Evolutionary conservation across 1,140 invertebrate species (phyloP), one percentile per base, ranked within the genome.

Genomic region (Meloidogyne floridensis): DNA sequence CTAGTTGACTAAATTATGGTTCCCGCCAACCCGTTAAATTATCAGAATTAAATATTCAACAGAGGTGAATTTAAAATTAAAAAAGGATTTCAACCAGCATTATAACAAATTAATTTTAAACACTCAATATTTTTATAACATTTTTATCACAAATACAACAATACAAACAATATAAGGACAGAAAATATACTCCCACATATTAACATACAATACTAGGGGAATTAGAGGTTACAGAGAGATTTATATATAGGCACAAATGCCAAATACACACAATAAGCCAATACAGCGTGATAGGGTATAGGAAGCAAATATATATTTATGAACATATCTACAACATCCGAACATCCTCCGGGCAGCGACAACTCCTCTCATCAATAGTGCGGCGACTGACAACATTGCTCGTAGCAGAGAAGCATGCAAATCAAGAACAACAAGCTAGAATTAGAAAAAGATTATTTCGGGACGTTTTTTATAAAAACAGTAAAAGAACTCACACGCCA

Each of bases 301-400:
- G 59, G 59, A n/a, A n/a, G 15, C n/a, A 65, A n/a, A 65, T 65
- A 18, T 65, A 59, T 59, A 59, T 59, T 15, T 59, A 65, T 65
- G 59, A 65, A 65, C n/a, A 65, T n/a, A 65, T 65, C 59, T n/a
- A 18, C 59, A 65, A 65, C 59, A 65, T 65, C 1, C 59, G 56
- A 59, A 13, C 56, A 59, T 59, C n/a, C 10, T 11, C n/a, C n/a
- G 5, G 11, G 53, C 15, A 18, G n/a, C 15, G 15, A 65, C 59
- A 65, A 18, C 15, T n/a, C 59, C n/a, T 65, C 59, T 65, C 59
- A 65, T 65, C 59, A 65, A 65, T 65, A 65, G 59, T 65, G 59
- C 10, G 59, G 59, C 59, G 59, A 65, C n/a, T 65, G 59, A n/a
- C 59, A 65, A 65, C 59, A 65, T 6, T 65, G 59, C n/a, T 65